A percentile compares a stretch with the other conserved stretches of the same genome.
Evolutionary conservation across 2,113 vertebrate species (phyloP).

Genomic region (Prionailurus viverrinus): DNA sequence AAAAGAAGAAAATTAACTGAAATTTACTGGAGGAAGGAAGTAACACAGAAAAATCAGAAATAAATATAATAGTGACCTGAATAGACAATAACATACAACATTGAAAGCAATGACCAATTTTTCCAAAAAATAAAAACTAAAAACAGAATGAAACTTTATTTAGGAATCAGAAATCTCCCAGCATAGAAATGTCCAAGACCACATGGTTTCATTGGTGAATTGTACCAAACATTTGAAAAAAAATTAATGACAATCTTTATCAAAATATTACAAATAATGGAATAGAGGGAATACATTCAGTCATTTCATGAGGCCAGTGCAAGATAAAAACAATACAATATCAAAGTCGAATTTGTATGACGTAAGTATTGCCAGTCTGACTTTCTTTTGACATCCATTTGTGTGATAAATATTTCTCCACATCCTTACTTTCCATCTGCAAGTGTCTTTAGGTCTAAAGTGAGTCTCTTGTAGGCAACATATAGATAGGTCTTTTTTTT

Average conservation of each 20-base stretch:
- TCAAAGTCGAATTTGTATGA: neutral
- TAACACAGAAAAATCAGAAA: neutral
- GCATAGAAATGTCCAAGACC: neutral
- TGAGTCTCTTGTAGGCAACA: neutral
- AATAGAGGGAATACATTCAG: neutral
- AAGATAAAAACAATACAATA: neutral
- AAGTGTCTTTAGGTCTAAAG: neutral
- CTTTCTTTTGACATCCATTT: neutral
- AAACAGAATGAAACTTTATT: neutral
- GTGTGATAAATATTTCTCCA: neutral
- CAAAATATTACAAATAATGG: neutral
- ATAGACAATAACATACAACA: neutral
- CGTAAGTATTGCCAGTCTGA: neutral
- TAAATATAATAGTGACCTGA: neutral
- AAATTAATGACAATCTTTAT: neutral
- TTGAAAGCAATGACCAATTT: neutral
- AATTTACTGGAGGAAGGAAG: neutral
- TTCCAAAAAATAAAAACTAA: neutral
- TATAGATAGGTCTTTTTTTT: neutral
- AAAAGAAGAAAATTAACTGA: neutral
- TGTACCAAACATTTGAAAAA: neutral
- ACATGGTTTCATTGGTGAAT: neutral
- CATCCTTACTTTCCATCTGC: neutral
- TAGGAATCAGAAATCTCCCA: neutral
- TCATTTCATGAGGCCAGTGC: neutral